Base-by-base conservation (phyloP, 2,113 vertebrate species). In the Cochlearius cochlearius region DNA sequence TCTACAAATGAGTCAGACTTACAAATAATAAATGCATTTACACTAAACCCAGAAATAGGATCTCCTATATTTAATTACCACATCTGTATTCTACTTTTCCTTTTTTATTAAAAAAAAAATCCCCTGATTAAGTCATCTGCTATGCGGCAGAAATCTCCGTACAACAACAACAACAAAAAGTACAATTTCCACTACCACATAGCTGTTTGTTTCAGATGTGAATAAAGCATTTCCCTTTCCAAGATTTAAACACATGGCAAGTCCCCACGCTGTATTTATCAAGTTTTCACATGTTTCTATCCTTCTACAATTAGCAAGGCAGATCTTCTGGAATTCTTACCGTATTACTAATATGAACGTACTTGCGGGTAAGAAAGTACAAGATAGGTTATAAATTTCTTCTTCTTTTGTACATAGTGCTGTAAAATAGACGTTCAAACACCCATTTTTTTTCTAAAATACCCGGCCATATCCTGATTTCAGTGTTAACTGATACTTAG, bases 1-100 rank as follows among this genome's bases (percentile, higher is more conserved):
- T 92, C 77, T 52, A 72, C 58, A 87, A 84, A 94, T 92, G 27
- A 94, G 47, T 96, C 95, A 90, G 62, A n/a, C 87, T 94, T 92
- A 75, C 66, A 94, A 62, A 68, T 76, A 94, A 75, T 15, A 89
- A 92, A 75, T 45, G 55, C 66, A 66, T 92, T 94, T 91, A 90
- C 62, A 66, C 73, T 92, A 85, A 97, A 92, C 58, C 11, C 49
- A 95, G 81, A 82, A 92, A 95, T 2, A 82, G 32, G 12, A 66
- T 84, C 45, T n/a, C 88, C 69, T 91, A 12, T 69, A 76, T 59
- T 94, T 66, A 81, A 69, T 94, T 82, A 55, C 66, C 53, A 45
- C 45, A 45, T 58, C 30, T 50, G 47, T 34, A 71, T 49, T 91
- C 80, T 91, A 66, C 66, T 97, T 96, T 96, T 84, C 36, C 59